Conservation (phyloP, 1,140 invertebrate species). For the Cyclargus thomasi region DNA sequence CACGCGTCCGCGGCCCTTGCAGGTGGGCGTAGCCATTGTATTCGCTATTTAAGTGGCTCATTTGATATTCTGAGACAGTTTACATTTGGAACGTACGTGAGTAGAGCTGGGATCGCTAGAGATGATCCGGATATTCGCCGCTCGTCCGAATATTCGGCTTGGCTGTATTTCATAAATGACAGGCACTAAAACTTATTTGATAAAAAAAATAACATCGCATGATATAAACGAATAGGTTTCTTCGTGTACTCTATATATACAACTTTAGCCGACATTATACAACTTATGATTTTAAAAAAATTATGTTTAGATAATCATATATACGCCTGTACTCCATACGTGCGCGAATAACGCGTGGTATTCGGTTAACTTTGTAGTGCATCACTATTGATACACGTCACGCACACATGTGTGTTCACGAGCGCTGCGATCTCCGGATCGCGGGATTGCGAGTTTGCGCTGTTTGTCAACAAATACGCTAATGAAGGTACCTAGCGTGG, state of each 20-base stretch:
- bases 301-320: too few species aligned
- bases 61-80: conserved; percentile 73
- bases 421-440: conserved; percentile 24
- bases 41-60: conserved; percentile 72
- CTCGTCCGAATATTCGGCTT: neutral
- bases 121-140: conserved; percentile 26
- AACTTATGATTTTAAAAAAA: too few species aligned
- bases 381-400: conserved; percentile 38
- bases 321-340: too few species aligned
- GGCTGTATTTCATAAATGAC: neutral
- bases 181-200: too few species aligned
- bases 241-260: too few species aligned
- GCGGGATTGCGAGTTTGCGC: conserved; percentile 51
- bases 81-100: conserved; percentile 66
- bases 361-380: neutral
- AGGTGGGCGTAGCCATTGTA: conserved; percentile 69
- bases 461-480: conserved; percentile 74
- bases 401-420: conserved; percentile 9
- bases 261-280: too few species aligned
- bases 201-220: too few species aligned
- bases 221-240: too few species aligned
- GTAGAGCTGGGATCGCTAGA: conserved; percentile 34
- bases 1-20: conserved; percentile 62
- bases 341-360: neutral
- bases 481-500: conserved; percentile 73